These are phyloP conservation scores for Engraulis encrasicolus DNA, from an alignment of 2,113 vertebrate genomes.

Conservation along the genomic window DNA sequence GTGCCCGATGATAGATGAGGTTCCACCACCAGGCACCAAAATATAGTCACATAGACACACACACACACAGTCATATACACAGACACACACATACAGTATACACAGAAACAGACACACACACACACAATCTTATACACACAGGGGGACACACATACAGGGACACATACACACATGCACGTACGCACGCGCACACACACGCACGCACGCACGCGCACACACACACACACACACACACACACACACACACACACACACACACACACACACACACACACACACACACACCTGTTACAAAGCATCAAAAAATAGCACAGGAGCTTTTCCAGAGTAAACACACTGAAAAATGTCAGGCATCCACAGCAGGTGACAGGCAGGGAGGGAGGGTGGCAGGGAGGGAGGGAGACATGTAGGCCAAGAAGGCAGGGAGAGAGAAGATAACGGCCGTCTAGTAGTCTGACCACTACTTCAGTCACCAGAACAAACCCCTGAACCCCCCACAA, in stretches of 20 bases:
- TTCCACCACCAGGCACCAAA: constrained; percentile 25
- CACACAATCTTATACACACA: constrained; percentile 12
- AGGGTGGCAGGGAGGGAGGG: not conserved
- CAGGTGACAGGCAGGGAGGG: not conserved
- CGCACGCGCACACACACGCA: constrained; percentile 38
- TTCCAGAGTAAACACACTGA: constrained; percentile 9
- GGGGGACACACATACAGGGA: constrained; percentile 35
- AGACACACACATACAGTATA: not conserved
- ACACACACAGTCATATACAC: constrained; percentile 38
- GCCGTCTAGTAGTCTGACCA: not conserved
- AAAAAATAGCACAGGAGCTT: not conserved
- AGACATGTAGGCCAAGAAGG: not conserved
- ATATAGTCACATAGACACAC: constrained; percentile 36
- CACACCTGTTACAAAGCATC: constrained; percentile 7
- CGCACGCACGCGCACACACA: constrained; percentile 27
- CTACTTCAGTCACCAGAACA: not conserved
- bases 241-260: not conserved
- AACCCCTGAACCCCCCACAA: not conserved
- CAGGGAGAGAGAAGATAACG: not conserved
- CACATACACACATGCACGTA: not conserved
- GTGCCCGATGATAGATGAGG: constrained; percentile 54
- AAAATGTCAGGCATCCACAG: constrained; percentile 28
- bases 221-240: constrained; percentile 27
- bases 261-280: constrained; percentile 19
- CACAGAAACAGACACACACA: not conserved